Conservation (phyloP, 92 coral and sea anemone species). For the Galaxea fascicularis region DNA sequence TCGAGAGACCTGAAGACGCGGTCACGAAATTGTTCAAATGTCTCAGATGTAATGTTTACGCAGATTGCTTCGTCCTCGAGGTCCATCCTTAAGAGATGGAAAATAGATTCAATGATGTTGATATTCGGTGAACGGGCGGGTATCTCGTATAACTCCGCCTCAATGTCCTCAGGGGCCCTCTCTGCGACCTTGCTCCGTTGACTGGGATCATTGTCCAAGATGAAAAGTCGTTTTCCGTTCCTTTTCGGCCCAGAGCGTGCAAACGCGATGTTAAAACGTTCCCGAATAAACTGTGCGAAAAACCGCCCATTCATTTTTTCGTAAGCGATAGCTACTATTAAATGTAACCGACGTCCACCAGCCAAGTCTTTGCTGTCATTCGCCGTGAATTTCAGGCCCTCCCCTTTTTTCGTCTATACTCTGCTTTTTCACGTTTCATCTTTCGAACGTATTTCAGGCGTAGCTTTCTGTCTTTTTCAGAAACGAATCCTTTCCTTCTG, state of each 20-base stretch:
- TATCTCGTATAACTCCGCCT: slow-evolving; percentile 51
- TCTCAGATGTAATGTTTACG: slow-evolving; percentile 34
- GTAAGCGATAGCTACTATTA: slow-evolving; percentile 68
- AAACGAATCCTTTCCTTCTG: slow-evolving; percentile 57
- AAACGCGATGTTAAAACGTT: slow-evolving; percentile 61
- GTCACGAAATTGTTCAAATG: slow-evolving; percentile 66
- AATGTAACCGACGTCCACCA: slow-evolving; percentile 64
- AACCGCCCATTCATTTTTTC: slow-evolving; percentile 68
- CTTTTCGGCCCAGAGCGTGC: slow-evolving; percentile 62
- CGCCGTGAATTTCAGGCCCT: slow-evolving; percentile 63
- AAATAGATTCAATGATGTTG: slow-evolving; percentile 52
- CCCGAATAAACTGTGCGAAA: slow-evolving; percentile 56
- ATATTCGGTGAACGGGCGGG: slow-evolving; percentile 61
- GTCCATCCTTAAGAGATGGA: slow-evolving; percentile 32
- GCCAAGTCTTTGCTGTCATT: slow-evolving; percentile 74
- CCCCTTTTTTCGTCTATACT: slow-evolving; percentile 56
- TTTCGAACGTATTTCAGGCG: slow-evolving; percentile 36
- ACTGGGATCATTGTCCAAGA: slow-evolving; percentile 80
- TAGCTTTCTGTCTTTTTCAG: slow-evolving; percentile 45
- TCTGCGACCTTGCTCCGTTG: slow-evolving; percentile 58
- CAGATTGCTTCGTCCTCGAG: slow-evolving; percentile 47
- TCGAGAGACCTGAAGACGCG: slow-evolving; percentile 40
- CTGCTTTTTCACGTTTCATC: slow-evolving; percentile 44
- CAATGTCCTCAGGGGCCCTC: slow-evolving; percentile 49
- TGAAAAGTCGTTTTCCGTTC: slow-evolving; percentile 52